These are phyloP conservation scores for Lagorchestes hirsutus DNA, from an alignment of 2,797 vertebrate species.

Conservation along the genomic window DNA sequence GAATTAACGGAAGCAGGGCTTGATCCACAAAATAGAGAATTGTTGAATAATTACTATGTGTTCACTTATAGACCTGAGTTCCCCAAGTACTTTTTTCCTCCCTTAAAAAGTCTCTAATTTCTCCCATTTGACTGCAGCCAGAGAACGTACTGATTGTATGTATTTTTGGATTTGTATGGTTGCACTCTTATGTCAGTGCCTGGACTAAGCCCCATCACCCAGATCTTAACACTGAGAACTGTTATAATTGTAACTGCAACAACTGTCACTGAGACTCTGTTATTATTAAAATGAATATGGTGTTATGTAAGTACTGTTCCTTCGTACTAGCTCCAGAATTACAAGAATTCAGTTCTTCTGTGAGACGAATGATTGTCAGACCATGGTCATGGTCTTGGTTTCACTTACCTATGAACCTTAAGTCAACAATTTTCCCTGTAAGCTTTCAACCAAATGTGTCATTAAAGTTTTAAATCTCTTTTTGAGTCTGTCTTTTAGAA, in stretches of 20 bases:
- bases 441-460: slow-evolving; percentile 67
- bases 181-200: slow-evolving; percentile 38
- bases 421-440: slow-evolving; percentile 54
- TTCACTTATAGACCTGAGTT: slow-evolving; percentile 57
- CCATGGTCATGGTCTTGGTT: slow-evolving; percentile 53
- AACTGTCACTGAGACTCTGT: slow-evolving; percentile 47
- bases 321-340: slow-evolving; percentile 56
- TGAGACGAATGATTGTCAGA: slow-evolving; percentile 35
- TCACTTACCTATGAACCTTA: slow-evolving; percentile 48
- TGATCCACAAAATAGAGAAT: neutral
- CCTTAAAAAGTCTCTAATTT: slow-evolving; percentile 55
- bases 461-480: slow-evolving; percentile 68
- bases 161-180: neutral
- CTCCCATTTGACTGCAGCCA: slow-evolving; percentile 2
- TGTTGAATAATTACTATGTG: slow-evolving; percentile 49
- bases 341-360: slow-evolving; percentile 34
- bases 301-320: slow-evolving; percentile 61
- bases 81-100: slow-evolving; percentile 29
- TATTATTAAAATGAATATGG: slow-evolving; percentile 20
- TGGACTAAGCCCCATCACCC: slow-evolving; percentile 42
- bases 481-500: slow-evolving; percentile 60
- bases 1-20: neutral
- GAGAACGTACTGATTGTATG: neutral
- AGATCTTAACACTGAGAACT: slow-evolving; percentile 49
- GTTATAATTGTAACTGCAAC: slow-evolving; percentile 38